These are phyloP conservation scores for Paedocypris sp. DNA, from an alignment of 2,113 vertebrate species.

Conservation along the genomic window DNA sequence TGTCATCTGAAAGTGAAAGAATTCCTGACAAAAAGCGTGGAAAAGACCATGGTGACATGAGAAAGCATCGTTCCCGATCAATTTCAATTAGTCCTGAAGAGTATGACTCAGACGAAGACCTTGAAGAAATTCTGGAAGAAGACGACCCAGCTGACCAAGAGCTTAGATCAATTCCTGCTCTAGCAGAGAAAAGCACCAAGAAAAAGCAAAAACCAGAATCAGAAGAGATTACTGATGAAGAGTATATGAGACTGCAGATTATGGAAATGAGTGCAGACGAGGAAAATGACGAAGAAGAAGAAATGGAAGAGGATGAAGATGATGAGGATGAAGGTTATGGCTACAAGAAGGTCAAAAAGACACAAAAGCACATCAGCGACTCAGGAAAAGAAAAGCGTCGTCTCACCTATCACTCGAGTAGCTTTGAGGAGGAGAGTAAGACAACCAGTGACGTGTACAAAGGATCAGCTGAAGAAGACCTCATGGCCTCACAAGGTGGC, in stretches of 20 bases:
- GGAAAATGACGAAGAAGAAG: constrained; percentile 61
- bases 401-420: constrained; percentile 70
- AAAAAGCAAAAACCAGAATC: constrained; percentile 58
- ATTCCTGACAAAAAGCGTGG: constrained; percentile 42
- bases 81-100: constrained; percentile 88
- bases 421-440: constrained; percentile 76
- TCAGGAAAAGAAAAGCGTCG: constrained; percentile 78
- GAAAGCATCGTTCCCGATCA: constrained; percentile 79
- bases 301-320: constrained; percentile 69
- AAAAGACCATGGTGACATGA: constrained; percentile 54
- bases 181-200: constrained; percentile 75
- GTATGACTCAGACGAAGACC: constrained; percentile 87
- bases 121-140: constrained; percentile 85
- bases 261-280: constrained; percentile 98
- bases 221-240: constrained; percentile 75
- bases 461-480: constrained; percentile 59
- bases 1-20: constrained; percentile 51
- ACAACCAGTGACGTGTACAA: constrained; percentile 63
- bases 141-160: constrained; percentile 72
- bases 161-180: constrained; percentile 52
- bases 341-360: constrained; percentile 64
- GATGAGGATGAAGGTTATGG: constrained; percentile 75
- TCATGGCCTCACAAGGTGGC: constrained; percentile 78
- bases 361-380: constrained; percentile 67
- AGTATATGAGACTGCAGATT: constrained; percentile 92